These are phyloP conservation scores for Porites evermanni DNA, from an alignment of 92 coral and sea anemone species.

Conservation along the genomic window DNA sequence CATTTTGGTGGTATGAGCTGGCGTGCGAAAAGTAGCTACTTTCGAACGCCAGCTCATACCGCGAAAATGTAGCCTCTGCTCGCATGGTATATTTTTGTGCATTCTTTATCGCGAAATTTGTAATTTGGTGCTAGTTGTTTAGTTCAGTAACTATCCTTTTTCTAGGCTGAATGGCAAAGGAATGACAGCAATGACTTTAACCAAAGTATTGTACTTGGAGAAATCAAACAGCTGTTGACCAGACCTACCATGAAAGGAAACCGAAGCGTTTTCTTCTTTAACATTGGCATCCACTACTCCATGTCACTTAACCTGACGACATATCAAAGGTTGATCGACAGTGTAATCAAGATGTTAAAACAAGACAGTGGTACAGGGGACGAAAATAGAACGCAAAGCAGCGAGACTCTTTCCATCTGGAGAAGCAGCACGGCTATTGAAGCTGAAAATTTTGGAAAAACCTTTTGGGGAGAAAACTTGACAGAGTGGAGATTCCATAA, in stretches of 20 bases:
- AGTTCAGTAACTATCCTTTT: background rate
- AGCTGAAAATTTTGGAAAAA: background rate
- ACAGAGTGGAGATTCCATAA: background rate
- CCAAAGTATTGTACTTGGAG: slow-evolving; percentile 38
- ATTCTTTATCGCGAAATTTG: background rate
- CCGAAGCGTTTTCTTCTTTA: slow-evolving; percentile 50
- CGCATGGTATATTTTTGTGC: background rate
- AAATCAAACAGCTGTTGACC: slow-evolving; percentile 9
- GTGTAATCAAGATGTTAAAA: slow-evolving; percentile 34
- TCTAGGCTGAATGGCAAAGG: slow-evolving; percentile 45
- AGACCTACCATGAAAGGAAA: slow-evolving; percentile 34
- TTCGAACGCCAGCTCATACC: too few relatives aligned
- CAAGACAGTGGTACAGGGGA: slow-evolving; percentile 7
- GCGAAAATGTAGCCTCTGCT: too few relatives aligned
- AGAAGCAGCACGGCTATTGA: slow-evolving; percentile 1
- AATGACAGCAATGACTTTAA: slow-evolving; percentile 44
- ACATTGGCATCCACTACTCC: slow-evolving; percentile 69
- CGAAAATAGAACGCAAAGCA: background rate
- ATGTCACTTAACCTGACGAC: slow-evolving; percentile 68
- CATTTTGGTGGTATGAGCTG: too few relatives aligned
- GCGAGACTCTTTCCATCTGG: background rate
- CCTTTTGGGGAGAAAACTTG: background rate
- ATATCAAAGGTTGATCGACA: slow-evolving; percentile 56
- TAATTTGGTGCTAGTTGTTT: background rate
- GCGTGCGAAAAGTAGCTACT: too few relatives aligned